Conservation (phyloP, 2,888 invertebrate genomes). For the Drosophila hamatofila region DNA sequence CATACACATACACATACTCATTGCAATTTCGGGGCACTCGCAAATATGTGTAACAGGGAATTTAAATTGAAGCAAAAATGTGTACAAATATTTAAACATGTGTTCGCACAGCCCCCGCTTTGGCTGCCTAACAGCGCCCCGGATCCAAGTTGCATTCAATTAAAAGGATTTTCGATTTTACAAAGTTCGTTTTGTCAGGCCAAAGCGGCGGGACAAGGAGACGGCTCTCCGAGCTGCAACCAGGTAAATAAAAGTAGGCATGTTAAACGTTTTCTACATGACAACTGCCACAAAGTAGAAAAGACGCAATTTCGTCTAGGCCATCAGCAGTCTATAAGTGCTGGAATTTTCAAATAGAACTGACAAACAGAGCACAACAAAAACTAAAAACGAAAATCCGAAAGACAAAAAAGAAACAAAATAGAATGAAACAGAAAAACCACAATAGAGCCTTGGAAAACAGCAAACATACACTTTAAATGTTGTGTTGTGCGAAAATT, state of each 20-base stretch:
- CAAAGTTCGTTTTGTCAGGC: conserved; percentile 69
- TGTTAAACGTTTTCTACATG: conserved; percentile 74
- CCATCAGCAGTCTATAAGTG: conserved; percentile 53
- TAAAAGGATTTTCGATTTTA: conserved; percentile 77
- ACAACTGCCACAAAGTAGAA: conserved; percentile 61
- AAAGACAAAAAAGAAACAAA: not conserved
- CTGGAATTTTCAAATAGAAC: conserved; percentile 46
- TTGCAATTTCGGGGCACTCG: conserved; percentile 30
- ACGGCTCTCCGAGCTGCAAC: conserved; percentile 14
- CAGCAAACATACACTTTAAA: conserved; percentile 30
- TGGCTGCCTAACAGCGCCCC: conserved; percentile 23
- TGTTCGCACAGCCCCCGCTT: conserved; percentile 21
- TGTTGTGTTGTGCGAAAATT: conserved; percentile 32
- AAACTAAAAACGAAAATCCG: not conserved
- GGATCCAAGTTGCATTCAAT: conserved; percentile 71
- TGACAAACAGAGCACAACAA: conserved; percentile 12
- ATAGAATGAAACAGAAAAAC: conserved; percentile 7
- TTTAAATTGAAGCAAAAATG: conserved; percentile 76
- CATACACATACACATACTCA: conserved; percentile 6
- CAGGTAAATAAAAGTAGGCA: conserved; percentile 74
- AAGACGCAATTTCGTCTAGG: conserved; percentile 38
- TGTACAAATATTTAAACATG: conserved; percentile 71
- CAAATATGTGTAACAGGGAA: conserved; percentile 64
- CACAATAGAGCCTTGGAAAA: conserved; percentile 33
- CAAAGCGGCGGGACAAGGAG: not conserved